phyloP scores from a whole-genome alignment of 2,888 invertebrate genomes.

The Nomada goodeniana region DNA sequence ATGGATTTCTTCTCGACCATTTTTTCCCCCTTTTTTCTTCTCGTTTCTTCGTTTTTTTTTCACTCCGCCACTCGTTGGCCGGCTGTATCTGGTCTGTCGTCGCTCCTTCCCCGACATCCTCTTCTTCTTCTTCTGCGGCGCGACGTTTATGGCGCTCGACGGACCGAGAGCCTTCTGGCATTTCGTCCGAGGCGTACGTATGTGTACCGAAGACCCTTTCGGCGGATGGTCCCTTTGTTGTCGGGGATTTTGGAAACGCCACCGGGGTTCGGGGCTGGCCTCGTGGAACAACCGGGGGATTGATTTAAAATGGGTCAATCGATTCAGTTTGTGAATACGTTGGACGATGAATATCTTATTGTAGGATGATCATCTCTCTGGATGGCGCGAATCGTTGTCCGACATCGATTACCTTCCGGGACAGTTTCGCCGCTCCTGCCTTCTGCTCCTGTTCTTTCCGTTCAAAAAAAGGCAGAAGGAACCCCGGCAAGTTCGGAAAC shows the following conservation, averaged over 20 bases:
- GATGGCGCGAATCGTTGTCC: no score
- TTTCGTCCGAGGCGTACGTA: no score
- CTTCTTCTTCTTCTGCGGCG: neutral
- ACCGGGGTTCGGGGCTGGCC: neutral
- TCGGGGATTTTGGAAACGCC: neutral
- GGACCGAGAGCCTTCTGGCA: neutral
- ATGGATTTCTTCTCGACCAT: neutral
- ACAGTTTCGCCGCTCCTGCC: no score
- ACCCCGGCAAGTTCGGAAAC: neutral
- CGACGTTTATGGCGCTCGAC: slow-evolving; percentile 22
- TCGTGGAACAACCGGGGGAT: neutral
- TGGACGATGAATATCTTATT: no score
- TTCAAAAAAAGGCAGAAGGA: no score
- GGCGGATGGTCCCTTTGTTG: neutral
- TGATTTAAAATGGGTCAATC: no score
- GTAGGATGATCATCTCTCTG: no score
- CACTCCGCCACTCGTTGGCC: neutral
- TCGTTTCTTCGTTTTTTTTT: neutral
- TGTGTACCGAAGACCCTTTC: neutral
- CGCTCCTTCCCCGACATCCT: neutral
- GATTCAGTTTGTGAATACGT: no score
- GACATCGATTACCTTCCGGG: no score
- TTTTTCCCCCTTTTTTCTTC: neutral
- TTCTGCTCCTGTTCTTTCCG: no score
- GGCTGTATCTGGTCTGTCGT: neutral